These are phyloP conservation scores for Mionectes macconnelli DNA, from an alignment of 2,113 vertebrate species.

Conservation along the genomic window DNA sequence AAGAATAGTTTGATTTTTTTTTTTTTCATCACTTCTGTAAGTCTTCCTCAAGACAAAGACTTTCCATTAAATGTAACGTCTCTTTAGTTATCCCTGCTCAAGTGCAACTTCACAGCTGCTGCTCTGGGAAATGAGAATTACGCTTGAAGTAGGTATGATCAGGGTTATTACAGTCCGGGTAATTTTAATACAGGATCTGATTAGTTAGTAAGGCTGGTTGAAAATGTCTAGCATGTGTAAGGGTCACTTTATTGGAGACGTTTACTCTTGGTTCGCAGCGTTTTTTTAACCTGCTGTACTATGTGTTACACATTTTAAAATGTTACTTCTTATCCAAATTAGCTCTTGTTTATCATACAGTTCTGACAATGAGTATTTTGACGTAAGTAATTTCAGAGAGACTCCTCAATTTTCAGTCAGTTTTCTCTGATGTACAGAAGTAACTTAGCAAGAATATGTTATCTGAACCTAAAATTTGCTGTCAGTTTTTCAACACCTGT, in stretches of 20 bases:
- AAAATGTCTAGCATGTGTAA: background rate
- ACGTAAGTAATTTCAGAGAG: background rate
- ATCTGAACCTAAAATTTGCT: too few relatives aligned
- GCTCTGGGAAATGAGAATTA: background rate
- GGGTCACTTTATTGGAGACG: background rate
- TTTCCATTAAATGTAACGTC: background rate
- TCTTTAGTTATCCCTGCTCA: background rate
- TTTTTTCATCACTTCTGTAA: background rate
- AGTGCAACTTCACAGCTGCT: background rate
- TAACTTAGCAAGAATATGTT: too few relatives aligned
- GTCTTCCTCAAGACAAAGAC: background rate
- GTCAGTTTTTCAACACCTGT: too few relatives aligned
- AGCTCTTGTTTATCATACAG: background rate
- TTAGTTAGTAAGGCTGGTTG: background rate
- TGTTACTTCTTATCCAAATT: background rate
- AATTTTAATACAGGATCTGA: background rate
- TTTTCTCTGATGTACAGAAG: too few relatives aligned
- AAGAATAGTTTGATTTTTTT: background rate
- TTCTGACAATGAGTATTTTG: background rate
- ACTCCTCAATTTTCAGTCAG: too few relatives aligned
- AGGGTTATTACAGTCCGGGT: background rate
- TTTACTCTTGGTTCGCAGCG: background rate
- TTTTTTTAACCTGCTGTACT: background rate
- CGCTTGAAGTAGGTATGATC: background rate
- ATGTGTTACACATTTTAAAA: background rate